A percentile compares a stretch with the other conserved stretches of the same genome.
Evolutionary conservation across 2,113 vertebrate species (phyloP).

Genomic region (Pampusana beccarii): DNA sequence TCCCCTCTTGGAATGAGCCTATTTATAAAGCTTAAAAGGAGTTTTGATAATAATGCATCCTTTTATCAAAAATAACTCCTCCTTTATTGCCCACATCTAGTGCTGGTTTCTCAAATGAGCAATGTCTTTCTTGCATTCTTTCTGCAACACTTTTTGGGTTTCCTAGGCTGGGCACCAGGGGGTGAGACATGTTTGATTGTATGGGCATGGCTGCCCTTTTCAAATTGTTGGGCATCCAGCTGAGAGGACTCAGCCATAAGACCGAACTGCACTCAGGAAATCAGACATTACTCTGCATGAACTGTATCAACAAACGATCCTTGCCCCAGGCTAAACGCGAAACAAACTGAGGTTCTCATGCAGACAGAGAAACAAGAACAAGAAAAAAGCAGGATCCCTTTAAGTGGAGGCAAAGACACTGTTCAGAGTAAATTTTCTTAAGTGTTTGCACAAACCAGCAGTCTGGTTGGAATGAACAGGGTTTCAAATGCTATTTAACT

Average conservation of each 20-base stretch:
- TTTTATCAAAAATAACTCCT: background rate
- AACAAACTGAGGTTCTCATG: background rate
- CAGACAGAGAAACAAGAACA: background rate
- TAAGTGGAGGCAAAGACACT: background rate
- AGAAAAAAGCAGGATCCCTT: background rate
- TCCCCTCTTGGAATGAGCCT: background rate
- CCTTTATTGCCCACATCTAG: background rate
- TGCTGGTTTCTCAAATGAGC: background rate
- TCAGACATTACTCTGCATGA: background rate
- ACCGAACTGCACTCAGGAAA: background rate
- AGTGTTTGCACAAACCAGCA: background rate
- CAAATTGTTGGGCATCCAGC: background rate
- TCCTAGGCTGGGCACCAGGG: background rate
- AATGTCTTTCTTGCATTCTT: background rate
- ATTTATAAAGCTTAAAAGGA: background rate
- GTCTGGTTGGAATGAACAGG: background rate
- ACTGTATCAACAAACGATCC: background rate
- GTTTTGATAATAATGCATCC: background rate
- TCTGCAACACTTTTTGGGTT: background rate
- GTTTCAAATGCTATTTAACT: background rate
- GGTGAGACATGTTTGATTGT: rapidly evolving
- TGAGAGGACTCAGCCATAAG: background rate
- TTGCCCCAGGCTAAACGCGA: background rate
- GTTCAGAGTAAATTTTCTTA: background rate
- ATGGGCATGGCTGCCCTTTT: background rate